Base-by-base conservation (phyloP, 2,888 invertebrate genomes). In the Cabera pusaria region DNA sequence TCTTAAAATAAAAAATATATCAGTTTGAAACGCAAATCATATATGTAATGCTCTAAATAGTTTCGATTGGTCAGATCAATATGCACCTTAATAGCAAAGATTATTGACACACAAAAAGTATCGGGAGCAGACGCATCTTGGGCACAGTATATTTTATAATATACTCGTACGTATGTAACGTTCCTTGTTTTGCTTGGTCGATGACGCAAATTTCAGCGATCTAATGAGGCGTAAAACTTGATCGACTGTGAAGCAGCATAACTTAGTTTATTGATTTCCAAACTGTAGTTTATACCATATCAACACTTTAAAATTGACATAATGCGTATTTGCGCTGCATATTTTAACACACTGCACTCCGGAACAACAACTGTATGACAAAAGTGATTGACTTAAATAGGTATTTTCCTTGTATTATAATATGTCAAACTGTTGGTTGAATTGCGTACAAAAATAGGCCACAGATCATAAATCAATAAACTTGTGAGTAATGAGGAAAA, bases 1-100 rank as follows among this genome's bases (percentile, higher is more conserved):
- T 62, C 59, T 60, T 43, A 61, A 67, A 72, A 69, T 72, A 73
- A 65, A 59, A 59, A 56, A 49, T n/a, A n/a, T n/a, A n/a, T n/a
- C n/a, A n/a, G 46, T 45, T 45, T 55, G 57, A 52, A 62, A 59
- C 45, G 40, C 51, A 45, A 61, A 49, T 48, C 49, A 52, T 56
- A 51, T 63, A 54, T 51, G 52, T 50, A 38, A 32, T 33, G 42
- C 33, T 24, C 34, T 39, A 29, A 25, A 34, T 44, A 7, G 14
- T 21, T 44, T 23, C 37, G 29, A 31, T 6, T 14, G 24, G 29
- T 8, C 42, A 39, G 42, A 47, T 39, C 34, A 34, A 28, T 28
- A 9, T 24, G 10, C 29, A 25, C 24, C 23, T 14, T 24, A 19
- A 24, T 19, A 20, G 10, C 24, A 10, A 20, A 10, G 10, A 10